phyloP scores from a whole-genome alignment of 2,888 invertebrate species.

The Pristionchus fissidentatus region DNA sequence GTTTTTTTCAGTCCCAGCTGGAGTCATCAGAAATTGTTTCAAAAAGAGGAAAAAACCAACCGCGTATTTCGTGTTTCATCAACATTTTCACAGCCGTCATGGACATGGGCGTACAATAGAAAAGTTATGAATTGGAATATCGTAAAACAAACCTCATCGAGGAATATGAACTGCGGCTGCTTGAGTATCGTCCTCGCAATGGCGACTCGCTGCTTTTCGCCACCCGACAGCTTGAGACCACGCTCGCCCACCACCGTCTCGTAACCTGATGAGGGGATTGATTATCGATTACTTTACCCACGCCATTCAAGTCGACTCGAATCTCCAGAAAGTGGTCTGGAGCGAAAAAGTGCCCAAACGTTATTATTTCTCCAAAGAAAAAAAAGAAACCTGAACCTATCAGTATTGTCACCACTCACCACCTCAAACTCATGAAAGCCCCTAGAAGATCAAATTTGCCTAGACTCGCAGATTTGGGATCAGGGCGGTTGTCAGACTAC shows the following conservation, averaged over 20 bases:
- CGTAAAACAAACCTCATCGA: constrained; percentile 95
- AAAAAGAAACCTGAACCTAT: background rate
- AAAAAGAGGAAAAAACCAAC: background rate
- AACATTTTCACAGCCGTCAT: too few relatives aligned
- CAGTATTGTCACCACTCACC: background rate
- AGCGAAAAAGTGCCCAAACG: background rate
- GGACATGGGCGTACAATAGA: too few relatives aligned
- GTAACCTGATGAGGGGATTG: constrained; percentile 74
- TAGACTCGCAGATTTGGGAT: too few relatives aligned
- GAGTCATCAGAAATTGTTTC: too few relatives aligned
- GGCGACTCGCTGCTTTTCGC: constrained; percentile 96
- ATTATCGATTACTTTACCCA: background rate
- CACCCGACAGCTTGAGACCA: constrained; percentile 93
- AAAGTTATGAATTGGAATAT: too few relatives aligned
- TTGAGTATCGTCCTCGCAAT: constrained; percentile 95
- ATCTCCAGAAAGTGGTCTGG: too few relatives aligned
- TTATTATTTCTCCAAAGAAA: background rate
- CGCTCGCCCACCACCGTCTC: constrained; percentile 87
- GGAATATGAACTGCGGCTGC: constrained; percentile 88
- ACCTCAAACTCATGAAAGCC: too few relatives aligned
- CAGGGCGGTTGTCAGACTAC: too few relatives aligned
- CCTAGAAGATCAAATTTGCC: too few relatives aligned
- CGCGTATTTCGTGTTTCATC: too few relatives aligned
- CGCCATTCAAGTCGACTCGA: too few relatives aligned
- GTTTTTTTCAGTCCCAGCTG: too few relatives aligned